A percentile compares a stretch with the other conserved stretches of the same genome.
Conservation (phyloP, 2,797 vertebrate species). For the Orientallactaga sibirica region DNA sequence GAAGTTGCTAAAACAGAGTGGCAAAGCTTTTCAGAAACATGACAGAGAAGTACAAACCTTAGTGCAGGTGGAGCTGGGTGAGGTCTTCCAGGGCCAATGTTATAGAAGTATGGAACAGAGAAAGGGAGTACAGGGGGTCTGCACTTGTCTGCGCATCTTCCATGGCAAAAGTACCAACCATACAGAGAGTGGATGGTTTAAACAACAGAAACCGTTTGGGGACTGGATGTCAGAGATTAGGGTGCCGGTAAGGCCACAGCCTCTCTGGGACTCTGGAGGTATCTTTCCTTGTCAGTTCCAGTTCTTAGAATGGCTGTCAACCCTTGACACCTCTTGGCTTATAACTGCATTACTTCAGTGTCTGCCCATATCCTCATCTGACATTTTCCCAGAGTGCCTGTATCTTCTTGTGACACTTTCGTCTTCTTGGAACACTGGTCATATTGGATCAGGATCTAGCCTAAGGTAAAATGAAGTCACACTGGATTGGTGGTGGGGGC, state of each 20-base stretch:
- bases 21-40: slow-evolving; percentile 45
- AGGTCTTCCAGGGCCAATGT: background rate
- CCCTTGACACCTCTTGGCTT: background rate
- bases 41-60: background rate
- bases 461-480: background rate
- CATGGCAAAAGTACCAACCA: background rate
- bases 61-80: too few relatives aligned
- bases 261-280: background rate
- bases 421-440: background rate
- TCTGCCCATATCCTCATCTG: background rate
- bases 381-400: background rate
- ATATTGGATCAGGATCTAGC: background rate
- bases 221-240: background rate
- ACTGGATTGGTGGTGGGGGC: background rate
- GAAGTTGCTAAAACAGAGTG: background rate
- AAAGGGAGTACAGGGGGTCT: background rate
- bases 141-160: background rate
- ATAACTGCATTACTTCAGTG: fast-evolving
- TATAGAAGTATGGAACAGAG: background rate
- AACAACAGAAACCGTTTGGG: background rate
- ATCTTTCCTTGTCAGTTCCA: background rate
- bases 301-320: fast-evolving
- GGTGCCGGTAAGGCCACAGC: background rate
- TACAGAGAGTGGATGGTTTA: background rate
- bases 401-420: background rate